phyloP scores from a whole-genome alignment of 2,113 vertebrate genomes.

The Eolophus roseicapilla region DNA sequence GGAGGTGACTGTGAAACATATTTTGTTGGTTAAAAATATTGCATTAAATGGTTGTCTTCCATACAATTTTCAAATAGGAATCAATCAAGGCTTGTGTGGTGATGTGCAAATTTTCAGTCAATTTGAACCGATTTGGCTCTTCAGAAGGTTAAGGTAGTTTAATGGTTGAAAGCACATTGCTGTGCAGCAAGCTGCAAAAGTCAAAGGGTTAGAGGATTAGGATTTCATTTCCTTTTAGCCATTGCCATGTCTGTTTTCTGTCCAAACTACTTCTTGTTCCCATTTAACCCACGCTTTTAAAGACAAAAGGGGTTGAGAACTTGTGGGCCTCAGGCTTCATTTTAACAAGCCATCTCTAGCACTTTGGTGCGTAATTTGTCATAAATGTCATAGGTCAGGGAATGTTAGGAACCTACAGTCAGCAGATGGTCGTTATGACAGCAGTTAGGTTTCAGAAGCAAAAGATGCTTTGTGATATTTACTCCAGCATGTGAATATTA shows the following conservation, averaged over 20 bases:
- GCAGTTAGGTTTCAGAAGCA: conserved; percentile 70
- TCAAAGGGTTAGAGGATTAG: conserved; percentile 77
- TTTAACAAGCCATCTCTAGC: conserved; percentile 87
- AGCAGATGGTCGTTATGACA: conserved; percentile 86
- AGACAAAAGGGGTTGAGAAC: conserved; percentile 77
- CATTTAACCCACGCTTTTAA: conserved; percentile 79
- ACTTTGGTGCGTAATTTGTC: conserved; percentile 87
- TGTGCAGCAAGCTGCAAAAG: conserved; percentile 73
- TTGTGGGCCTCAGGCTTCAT: conserved; percentile 72
- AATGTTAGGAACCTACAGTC: conserved; percentile 77
- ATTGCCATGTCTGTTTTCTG: conserved; percentile 80
- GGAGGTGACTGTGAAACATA: conserved; percentile 45
- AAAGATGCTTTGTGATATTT: conserved; percentile 69
- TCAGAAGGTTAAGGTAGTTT: conserved; percentile 77
- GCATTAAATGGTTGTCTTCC: conserved; percentile 39
- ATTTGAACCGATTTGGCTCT: conserved; percentile 73
- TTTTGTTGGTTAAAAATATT: conserved; percentile 70
- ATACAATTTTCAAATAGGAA: conserved; percentile 67
- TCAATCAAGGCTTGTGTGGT: conserved; percentile 67
- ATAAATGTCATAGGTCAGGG: conserved; percentile 87
- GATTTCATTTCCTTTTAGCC: conserved; percentile 82
- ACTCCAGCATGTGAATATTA: conserved; percentile 67
- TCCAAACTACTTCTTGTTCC: conserved; percentile 79
- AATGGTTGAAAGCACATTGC: conserved; percentile 78
- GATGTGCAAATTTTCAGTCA: conserved; percentile 78